phyloP scores from a whole-genome alignment of 2,113 vertebrate genomes.

The Microtus pennsylvanicus region DNA sequence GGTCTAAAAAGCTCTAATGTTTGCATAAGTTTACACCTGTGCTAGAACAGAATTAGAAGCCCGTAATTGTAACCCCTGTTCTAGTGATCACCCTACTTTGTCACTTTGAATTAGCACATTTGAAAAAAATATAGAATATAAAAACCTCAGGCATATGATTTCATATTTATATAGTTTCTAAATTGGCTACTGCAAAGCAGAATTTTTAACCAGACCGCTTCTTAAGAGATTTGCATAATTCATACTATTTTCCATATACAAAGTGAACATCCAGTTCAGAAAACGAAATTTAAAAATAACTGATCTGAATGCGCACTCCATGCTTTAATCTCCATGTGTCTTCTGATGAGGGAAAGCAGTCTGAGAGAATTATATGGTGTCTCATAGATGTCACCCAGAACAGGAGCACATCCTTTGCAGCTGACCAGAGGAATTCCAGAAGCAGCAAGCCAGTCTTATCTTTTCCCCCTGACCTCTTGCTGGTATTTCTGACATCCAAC shows the following conservation, averaged over 20 bases:
- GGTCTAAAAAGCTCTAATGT: not conserved
- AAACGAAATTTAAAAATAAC: slow-evolving; percentile 20
- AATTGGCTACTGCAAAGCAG: slow-evolving; percentile 30
- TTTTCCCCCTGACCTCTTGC: not conserved
- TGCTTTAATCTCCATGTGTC: not conserved
- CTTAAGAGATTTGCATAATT: slow-evolving; percentile 35
- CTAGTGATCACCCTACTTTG: not conserved
- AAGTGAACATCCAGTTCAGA: slow-evolving; percentile 50
- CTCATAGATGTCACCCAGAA: not conserved
- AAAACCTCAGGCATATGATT: slow-evolving; percentile 10
- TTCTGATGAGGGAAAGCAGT: not conserved
- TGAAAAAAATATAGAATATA: slow-evolving; percentile 26
- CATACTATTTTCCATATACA: slow-evolving; percentile 23
- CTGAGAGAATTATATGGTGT: not conserved
- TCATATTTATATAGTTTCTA: slow-evolving; percentile 39
- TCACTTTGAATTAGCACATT: slow-evolving; percentile 5
- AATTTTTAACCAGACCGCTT: slow-evolving; percentile 45
- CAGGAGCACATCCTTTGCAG: not conserved
- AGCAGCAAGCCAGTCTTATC: slow-evolving; percentile 2
- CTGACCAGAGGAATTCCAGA: not conserved
- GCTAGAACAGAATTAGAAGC: slow-evolving; percentile 12
- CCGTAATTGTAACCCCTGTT: not conserved
- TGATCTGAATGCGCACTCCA: not conserved
- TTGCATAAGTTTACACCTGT: not conserved
- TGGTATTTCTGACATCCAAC: slow-evolving; percentile 14